These are phyloP conservation scores for Sebastes itinus DNA, from an alignment of 2,797 vertebrate species.

Conservation along the genomic window DNA sequence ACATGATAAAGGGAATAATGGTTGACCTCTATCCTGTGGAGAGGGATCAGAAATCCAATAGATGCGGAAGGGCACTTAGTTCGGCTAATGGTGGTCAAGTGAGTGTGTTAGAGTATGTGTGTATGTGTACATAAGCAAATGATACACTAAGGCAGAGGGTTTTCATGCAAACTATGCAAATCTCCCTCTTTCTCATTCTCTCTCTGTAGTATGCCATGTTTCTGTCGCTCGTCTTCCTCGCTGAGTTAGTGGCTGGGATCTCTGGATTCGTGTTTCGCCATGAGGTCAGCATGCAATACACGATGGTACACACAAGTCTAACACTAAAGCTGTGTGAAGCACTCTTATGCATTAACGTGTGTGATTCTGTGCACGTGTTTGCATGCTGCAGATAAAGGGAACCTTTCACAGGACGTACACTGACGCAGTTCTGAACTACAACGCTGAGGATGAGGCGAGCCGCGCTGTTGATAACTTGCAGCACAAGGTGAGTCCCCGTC, in stretches of 20 bases:
- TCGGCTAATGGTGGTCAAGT: conserved; percentile 43
- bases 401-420: conserved; percentile 96
- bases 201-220: conserved; percentile 97
- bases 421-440: conserved; percentile 94
- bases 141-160: conserved; percentile 16
- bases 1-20: conserved; percentile 53
- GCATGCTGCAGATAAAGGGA: conserved; percentile 90
- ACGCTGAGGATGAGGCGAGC: conserved; percentile 92
- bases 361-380: conserved; percentile 5
- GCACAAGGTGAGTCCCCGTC: conserved; percentile 85
- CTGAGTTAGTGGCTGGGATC: conserved; percentile 96
- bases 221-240: conserved; percentile 97
- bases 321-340: not conserved
- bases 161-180: conserved; percentile 52
- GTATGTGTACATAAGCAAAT: conserved; percentile 24
- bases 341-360: not conserved
- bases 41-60: conserved; percentile 46
- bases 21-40: conserved; percentile 50
- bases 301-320: not conserved
- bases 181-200: not conserved
- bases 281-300: conserved; percentile 85
- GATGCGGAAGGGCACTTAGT: conserved; percentile 29
- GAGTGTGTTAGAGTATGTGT: not conserved
- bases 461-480: conserved; percentile 94
- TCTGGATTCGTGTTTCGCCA: conserved; percentile 99